Base-by-base conservation (phyloP, 30 jellyfish, hydroid and myxozoan genomes). In the Aurelia aurita complex sp. Pacific region DNA sequence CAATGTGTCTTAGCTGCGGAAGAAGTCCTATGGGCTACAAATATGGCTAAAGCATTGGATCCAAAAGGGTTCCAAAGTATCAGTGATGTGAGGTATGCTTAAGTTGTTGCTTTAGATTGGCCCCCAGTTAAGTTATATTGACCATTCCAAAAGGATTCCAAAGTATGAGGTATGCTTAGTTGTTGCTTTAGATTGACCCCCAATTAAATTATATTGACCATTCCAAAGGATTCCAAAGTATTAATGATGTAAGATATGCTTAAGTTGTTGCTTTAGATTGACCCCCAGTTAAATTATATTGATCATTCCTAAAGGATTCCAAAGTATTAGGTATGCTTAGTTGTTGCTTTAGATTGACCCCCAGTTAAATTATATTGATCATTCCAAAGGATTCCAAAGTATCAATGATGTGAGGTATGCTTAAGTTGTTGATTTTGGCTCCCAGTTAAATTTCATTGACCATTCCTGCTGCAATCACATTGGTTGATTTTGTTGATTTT, bases 1-100 rank as follows among this genome's bases (percentile, higher is more conserved):
- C 93, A 84, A 55, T 84, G 93, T 61, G 87, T 84, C 23, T 10
- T 84, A 50, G 86, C 87, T 8, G 87, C 93, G 9, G 93, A 84
- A 33, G 93, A 84, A 50, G 85, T 84, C 53, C 51, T 84, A 35
- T 84, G 93, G 93, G 15, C 93, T 33, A 42, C 79, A 18, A 51
- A 73, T 53, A 17, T 84, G 67, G 46, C 77, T 17, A 71, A 46
- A 34, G 93, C 93, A 2, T 33, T 84, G n/a, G 82, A 55, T 36
- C 51, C 36, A 14, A 33, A 62, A 50, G 80, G 86, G 8, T 42
- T 83, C 19, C 86, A 83, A 23, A 38, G 29, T 57, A 29, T 73
- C 57, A 65, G 80, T 4, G 92, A 72, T 63, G 92, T 83, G 40
- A 72, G 92, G 92, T 83, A 36, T 5, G 51, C 52, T 0, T 9